Conservation (phyloP, 1,140 invertebrate genomes). For the Ridgeia piscesae region DNA sequence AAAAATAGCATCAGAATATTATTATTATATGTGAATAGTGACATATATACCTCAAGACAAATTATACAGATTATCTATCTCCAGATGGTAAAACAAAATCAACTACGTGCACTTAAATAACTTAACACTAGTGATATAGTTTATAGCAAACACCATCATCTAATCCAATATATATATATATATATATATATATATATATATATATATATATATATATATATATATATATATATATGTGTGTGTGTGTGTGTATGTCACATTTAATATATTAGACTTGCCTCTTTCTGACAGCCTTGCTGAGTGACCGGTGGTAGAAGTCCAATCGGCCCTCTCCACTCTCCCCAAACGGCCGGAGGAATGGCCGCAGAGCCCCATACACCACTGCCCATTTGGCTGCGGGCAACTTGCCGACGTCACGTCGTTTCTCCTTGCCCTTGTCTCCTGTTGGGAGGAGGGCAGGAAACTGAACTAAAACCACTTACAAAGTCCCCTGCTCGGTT, state of each 20-base stretch:
- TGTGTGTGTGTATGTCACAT: no score
- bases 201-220: no score
- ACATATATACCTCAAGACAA: no score
- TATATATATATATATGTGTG: no score
- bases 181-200: no score
- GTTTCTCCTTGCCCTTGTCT: constrained; percentile 10
- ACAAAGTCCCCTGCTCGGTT: no score
- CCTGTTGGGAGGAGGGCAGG: not conserved
- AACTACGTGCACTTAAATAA: not conserved
- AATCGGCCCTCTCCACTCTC: constrained; percentile 36
- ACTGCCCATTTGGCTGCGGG: constrained; percentile 35
- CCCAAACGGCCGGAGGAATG: constrained; percentile 40
- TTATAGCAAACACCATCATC: not conserved
- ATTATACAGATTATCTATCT: no score
- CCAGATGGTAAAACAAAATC: no score
- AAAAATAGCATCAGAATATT: not conserved
- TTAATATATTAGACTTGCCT: constrained; percentile 4
- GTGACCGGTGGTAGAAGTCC: constrained; percentile 34
- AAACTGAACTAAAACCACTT: no score
- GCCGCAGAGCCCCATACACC: constrained; percentile 33
- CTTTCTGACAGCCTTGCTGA: constrained; percentile 24
- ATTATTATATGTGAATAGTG: not conserved
- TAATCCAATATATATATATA: no score
- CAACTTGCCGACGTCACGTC: not conserved
- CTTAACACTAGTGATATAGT: not conserved